phyloP scores from a whole-genome alignment of 2,113 vertebrate genomes.

The Cryptomyrus ogoouensis region DNA sequence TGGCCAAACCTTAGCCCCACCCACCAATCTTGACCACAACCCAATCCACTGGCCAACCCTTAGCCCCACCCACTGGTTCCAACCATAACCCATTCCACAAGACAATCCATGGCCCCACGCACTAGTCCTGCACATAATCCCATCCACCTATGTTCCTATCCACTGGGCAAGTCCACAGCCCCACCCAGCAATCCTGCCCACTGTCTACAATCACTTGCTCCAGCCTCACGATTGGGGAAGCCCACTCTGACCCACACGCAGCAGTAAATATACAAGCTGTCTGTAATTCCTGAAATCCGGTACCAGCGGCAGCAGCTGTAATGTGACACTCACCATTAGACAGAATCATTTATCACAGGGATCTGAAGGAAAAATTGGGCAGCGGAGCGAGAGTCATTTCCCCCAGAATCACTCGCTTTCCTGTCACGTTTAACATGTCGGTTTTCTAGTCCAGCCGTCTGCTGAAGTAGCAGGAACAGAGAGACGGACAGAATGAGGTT shows the following conservation, averaged over 20 bases:
- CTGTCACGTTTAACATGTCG: not conserved
- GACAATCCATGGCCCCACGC: not conserved
- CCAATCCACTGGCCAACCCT: too few species aligned
- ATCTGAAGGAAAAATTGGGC: not conserved
- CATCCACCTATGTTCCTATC: not conserved
- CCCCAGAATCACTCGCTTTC: not conserved
- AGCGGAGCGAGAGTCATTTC: not conserved
- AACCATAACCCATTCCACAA: not conserved
- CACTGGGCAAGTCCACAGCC: not conserved
- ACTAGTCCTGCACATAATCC: not conserved
- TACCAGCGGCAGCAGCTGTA: not conserved
- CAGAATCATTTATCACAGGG: not conserved
- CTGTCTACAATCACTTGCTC: not conserved
- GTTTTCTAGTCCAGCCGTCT: not conserved
- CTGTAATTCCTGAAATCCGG: not conserved
- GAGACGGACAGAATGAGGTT: not conserved
- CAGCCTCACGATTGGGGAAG: not conserved
- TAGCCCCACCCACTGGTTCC: not conserved
- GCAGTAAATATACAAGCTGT: slow-evolving; percentile 1
- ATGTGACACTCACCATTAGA: not conserved
- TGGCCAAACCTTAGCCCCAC: not conserved
- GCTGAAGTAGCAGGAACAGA: not conserved
- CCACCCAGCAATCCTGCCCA: not conserved
- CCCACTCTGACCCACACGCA: not conserved
- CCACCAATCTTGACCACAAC: not conserved